A percentile compares a stretch with the other conserved stretches of the same genome.
These are phyloP conservation scores for Podarcis siculus DNA, from an alignment of 2,797 vertebrate genomes.

Conservation along the genomic window DNA sequence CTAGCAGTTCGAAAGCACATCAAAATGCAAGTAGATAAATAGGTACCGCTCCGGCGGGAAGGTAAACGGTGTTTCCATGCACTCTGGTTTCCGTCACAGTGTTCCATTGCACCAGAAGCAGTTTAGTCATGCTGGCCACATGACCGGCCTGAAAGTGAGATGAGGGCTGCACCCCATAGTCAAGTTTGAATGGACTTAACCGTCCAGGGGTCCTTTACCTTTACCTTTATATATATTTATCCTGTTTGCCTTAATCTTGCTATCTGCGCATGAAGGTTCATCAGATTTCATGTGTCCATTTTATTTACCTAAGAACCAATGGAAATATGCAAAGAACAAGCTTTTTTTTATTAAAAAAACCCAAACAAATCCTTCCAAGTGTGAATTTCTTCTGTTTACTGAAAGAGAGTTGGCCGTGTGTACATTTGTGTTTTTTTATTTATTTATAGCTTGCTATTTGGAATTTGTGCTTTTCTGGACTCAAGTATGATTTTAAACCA, in stretches of 20 bases:
- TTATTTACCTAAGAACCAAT: neutral
- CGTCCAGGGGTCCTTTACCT: too few relatives aligned
- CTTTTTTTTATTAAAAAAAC: neutral
- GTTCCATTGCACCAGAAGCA: too few relatives aligned
- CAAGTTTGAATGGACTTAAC: too few relatives aligned
- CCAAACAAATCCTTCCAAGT: too few relatives aligned
- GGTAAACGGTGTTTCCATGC: fast-evolving
- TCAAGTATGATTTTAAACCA: neutral
- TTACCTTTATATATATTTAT: neutral
- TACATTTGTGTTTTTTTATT: neutral
- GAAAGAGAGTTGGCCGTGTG: neutral
- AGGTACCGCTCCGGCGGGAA: too few relatives aligned
- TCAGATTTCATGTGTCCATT: neutral
- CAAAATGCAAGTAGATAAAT: too few relatives aligned
- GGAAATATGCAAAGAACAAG: neutral
- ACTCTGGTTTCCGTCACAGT: too few relatives aligned
- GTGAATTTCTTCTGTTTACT: neutral
- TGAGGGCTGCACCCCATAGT: too few relatives aligned
- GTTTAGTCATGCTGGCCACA: too few relatives aligned
- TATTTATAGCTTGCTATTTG: neutral
- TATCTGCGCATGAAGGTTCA: neutral
- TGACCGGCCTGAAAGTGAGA: too few relatives aligned
- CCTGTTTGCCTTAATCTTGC: neutral
- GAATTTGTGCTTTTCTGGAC: neutral
- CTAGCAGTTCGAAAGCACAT: too few relatives aligned